phyloP scores from a whole-genome alignment of 1,140 invertebrate genomes.

The Lepidurus packardi region DNA sequence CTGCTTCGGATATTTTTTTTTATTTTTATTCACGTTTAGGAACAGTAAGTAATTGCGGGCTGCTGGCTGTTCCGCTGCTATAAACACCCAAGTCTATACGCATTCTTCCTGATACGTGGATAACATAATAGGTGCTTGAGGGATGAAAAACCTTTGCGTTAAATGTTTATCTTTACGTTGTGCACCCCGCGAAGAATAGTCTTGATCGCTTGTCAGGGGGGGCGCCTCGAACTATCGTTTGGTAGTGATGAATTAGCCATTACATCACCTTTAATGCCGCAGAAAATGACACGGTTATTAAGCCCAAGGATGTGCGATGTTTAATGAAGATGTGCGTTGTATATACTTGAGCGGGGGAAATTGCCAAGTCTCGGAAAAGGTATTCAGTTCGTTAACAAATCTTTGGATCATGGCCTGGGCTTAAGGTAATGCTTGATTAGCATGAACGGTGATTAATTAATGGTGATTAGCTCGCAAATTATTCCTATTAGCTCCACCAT shows the following conservation, averaged over 20 bases:
- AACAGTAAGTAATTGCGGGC: neutral
- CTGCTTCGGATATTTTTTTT: neutral
- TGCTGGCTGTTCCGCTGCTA: no score
- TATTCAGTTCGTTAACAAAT: neutral
- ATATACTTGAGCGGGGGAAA: neutral
- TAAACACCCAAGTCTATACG: no score
- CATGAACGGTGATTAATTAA: no score
- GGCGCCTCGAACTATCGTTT: neutral
- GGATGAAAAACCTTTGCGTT: neutral
- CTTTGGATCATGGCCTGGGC: neutral
- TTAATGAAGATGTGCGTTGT: neutral
- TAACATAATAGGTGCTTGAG: no score
- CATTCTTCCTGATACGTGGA: no score
- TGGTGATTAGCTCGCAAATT: no score
- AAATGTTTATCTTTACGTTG: neutral
- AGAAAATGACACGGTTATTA: conserved; percentile 11
- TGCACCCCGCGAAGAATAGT: neutral
- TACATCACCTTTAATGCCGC: neutral
- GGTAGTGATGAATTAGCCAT: neutral
- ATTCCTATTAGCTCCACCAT: no score
- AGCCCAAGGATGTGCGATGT: neutral
- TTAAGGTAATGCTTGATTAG: no score
- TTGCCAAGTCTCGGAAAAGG: no score
- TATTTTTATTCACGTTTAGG: neutral
- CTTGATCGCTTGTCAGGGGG: neutral